Evolutionary conservation across 1,140 invertebrate species (phyloP), one percentile per base, ranked within the genome.

Genomic region (Drosophila ogumai): DNA sequence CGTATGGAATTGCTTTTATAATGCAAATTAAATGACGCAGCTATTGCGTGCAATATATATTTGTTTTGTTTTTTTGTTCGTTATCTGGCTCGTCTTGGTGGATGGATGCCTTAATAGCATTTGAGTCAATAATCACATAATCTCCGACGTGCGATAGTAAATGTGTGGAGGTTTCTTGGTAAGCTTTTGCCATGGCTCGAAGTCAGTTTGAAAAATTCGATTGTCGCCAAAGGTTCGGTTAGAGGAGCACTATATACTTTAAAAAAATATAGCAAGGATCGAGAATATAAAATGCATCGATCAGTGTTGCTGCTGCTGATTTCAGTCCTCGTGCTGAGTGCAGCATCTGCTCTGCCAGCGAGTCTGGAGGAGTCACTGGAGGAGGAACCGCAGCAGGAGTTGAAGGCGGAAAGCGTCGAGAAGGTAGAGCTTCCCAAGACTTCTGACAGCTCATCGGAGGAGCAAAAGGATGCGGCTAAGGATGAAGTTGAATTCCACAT

Each of bases 51-150:
- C 46, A 32, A 38, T 67, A 46, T 36, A 44, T n/a, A 19, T 65
- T 25, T 9, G 15, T 47, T 47, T 32, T 9, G 7, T 8, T 32
- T 47, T 3, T 15, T 25, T 15, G 13, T 32, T 15, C 8, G 22
- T 36, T 73, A 72, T 73, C 69, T 59, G 44, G 9, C 28, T 15
- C 4, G 60, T 25, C 43, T 17, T 59, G 28, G 25, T 60, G 22
- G 63, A 66, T 32, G 63, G 55, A 60, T 43, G 63, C 63, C 60
- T 46, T 28, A 69, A 72, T 59, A 49, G 40, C 44, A 58, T 49
- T 58, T 71, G 36, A 72, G 36, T 58, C 36, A 36, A 34, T 69
- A 69, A 69, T 67, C 66, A 22, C 52, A 50, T 59, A 72, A 59
- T 50, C 52, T 10, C 52, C 22, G 22, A 22, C 31, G 44, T 31